A percentile compares a stretch with the other conserved stretches of the same genome.
Evolutionary conservation across 2,888 invertebrate species (phyloP).

Genomic region (Andrena hattorfiana): DNA sequence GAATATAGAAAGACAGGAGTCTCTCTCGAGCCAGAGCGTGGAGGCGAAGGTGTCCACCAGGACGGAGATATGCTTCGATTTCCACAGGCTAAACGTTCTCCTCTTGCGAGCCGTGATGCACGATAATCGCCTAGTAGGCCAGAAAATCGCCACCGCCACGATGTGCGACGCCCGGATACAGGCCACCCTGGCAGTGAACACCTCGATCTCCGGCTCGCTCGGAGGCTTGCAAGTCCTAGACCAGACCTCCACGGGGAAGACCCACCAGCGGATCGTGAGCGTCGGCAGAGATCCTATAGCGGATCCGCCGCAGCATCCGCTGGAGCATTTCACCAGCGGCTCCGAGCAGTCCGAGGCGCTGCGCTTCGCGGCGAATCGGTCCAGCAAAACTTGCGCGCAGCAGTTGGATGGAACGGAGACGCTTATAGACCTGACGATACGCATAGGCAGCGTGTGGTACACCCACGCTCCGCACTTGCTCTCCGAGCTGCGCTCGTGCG

Average conservation of each 20-base stretch:
- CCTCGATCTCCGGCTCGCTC: constrained; percentile 92
- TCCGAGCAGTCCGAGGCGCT: constrained; percentile 86
- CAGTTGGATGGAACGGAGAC: constrained; percentile 69
- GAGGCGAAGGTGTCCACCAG: constrained; percentile 83
- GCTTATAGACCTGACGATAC: constrained; percentile 82
- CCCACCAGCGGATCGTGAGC: constrained; percentile 94
- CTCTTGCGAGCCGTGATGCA: constrained; percentile 92
- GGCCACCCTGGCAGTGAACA: constrained; percentile 89
- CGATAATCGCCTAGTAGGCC: constrained; percentile 90
- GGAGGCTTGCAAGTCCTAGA: constrained; percentile 97
- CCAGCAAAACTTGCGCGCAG: constrained; percentile 52
- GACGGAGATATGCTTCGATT: constrained; percentile 96
- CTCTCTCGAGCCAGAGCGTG: constrained; percentile 75
- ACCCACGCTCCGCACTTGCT: constrained; percentile 96
- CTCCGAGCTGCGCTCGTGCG: constrained; percentile 94
- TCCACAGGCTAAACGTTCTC: constrained; percentile 95
- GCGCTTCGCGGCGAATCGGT: constrained; percentile 86
- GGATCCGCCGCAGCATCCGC: constrained; percentile 83
- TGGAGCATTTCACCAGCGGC: constrained; percentile 81
- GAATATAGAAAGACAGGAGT: constrained; percentile 75
- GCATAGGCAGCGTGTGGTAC: constrained; percentile 90
- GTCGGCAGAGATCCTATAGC: constrained; percentile 92
- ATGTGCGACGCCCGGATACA: constrained; percentile 96
- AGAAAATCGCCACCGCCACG: constrained; percentile 97
- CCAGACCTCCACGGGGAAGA: constrained; percentile 93